phyloP scores from a whole-genome alignment of 2,888 invertebrate species.

The Napeogenes inachia region DNA sequence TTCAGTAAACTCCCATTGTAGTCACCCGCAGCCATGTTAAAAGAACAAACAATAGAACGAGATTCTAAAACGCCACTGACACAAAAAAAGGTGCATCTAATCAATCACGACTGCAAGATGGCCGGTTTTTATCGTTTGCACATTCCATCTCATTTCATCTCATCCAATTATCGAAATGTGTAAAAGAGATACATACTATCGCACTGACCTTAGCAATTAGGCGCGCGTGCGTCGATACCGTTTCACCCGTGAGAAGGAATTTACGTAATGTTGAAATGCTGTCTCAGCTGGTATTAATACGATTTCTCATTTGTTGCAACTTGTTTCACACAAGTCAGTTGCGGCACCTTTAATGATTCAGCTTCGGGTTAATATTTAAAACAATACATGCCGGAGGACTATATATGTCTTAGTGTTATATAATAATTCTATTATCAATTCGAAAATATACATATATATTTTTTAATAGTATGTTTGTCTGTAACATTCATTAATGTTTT shows the following conservation, averaged over 20 bases:
- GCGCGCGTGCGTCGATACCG: constrained; percentile 66
- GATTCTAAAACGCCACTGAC: constrained; percentile 48
- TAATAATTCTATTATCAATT: too few species aligned
- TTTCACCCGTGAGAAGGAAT: constrained; percentile 70
- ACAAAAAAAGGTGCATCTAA: constrained; percentile 68
- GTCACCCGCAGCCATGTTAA: constrained; percentile 41
- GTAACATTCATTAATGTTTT: too few species aligned
- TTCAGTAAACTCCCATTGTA: constrained; percentile 34
- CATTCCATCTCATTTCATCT: constrained; percentile 33
- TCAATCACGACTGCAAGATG: constrained; percentile 59
- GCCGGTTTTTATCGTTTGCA: constrained; percentile 65
- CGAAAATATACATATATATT: too few species aligned
- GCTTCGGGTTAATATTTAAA: too few species aligned
- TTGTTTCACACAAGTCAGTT: neutral
- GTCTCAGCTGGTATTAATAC: constrained; percentile 45
- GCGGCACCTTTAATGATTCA: too few species aligned
- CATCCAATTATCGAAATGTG: constrained; percentile 23
- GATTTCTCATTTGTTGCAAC: constrained; percentile 28
- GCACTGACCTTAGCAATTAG: constrained; percentile 50
- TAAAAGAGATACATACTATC: constrained; percentile 43
- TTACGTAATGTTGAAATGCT: constrained; percentile 51
- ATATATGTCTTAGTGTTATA: too few species aligned
- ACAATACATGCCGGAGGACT: too few species aligned
- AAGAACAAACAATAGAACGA: constrained; percentile 51
- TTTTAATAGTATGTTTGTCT: too few species aligned